Conservation (phyloP, 2,113 vertebrate genomes). For the Rhinolophus sinicus region DNA sequence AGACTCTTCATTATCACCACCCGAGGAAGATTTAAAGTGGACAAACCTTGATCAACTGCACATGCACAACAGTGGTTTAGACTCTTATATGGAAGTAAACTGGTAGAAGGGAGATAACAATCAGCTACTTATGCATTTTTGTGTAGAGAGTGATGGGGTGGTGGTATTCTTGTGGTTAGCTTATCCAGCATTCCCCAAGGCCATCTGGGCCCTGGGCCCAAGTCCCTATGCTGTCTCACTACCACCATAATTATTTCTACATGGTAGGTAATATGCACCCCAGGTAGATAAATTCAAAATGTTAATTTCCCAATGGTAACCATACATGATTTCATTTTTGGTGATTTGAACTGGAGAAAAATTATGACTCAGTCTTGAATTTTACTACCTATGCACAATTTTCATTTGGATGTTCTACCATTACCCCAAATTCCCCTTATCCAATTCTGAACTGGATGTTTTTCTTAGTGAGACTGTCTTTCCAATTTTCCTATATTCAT, state of each 20-base stretch:
- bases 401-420: not conserved
- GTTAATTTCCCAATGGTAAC: constrained; percentile 51
- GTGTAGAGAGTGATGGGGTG: no score
- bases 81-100: no score
- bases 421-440: not conserved
- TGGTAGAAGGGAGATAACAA: no score
- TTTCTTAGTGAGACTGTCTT: constrained; percentile 26
- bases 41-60: no score
- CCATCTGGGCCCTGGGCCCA: no score
- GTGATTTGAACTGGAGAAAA: constrained; percentile 18
- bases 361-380: constrained; percentile 34
- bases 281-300: constrained; percentile 43
- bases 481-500: constrained; percentile 16
- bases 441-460: not conserved
- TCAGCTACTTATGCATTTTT: no score
- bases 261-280: constrained; percentile 25
- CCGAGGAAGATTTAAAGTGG: no score
- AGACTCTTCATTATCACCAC: no score
- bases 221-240: no score
- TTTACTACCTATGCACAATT: constrained; percentile 16
- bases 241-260: constrained; percentile 38
- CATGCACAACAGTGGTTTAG: no score
- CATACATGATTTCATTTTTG: constrained; percentile 44
- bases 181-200: no score
- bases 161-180: no score